Conservation (phyloP, 2,797 vertebrate species). For the Sphenodon punctatus region DNA sequence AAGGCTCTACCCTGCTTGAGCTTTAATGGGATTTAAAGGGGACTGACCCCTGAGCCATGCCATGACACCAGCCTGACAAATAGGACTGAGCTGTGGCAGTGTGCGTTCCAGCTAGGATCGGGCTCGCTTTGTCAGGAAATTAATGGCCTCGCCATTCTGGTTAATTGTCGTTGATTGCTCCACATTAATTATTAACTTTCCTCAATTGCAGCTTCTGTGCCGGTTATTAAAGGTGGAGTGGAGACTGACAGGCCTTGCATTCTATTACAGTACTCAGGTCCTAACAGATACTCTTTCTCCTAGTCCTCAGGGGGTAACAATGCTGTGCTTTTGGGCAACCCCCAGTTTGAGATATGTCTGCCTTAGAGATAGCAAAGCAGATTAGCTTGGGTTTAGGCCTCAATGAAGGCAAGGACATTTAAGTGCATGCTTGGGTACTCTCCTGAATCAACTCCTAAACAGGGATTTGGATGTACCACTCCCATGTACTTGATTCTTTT, state of each 20-base stretch:
- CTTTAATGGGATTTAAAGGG: background rate
- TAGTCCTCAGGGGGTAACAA: background rate
- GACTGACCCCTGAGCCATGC: background rate
- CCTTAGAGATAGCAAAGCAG: background rate
- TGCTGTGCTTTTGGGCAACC: background rate
- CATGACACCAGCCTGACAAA: background rate
- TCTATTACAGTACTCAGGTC: background rate
- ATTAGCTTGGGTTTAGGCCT: background rate
- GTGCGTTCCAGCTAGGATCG: background rate
- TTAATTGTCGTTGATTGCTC: constrained; percentile 86
- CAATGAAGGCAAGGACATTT: background rate
- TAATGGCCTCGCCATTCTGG: constrained; percentile 77
- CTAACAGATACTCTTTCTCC: background rate
- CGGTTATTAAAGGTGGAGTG: constrained; percentile 60
- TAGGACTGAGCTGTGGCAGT: background rate
- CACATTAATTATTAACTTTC: constrained; percentile 85
- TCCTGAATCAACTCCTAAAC: background rate
- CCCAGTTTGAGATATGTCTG: background rate
- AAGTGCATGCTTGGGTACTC: background rate
- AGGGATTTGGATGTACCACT: background rate
- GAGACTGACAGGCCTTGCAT: constrained; percentile 3
- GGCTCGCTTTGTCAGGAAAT: constrained; percentile 71
- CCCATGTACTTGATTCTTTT: too few relatives aligned
- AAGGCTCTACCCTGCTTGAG: background rate
- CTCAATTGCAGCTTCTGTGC: constrained; percentile 58